Evolutionary conservation across 2,888 invertebrate genomes (phyloP), one percentile per base, ranked within the genome.

Genomic region (Aphelenchoides bicaudatus): DNA sequence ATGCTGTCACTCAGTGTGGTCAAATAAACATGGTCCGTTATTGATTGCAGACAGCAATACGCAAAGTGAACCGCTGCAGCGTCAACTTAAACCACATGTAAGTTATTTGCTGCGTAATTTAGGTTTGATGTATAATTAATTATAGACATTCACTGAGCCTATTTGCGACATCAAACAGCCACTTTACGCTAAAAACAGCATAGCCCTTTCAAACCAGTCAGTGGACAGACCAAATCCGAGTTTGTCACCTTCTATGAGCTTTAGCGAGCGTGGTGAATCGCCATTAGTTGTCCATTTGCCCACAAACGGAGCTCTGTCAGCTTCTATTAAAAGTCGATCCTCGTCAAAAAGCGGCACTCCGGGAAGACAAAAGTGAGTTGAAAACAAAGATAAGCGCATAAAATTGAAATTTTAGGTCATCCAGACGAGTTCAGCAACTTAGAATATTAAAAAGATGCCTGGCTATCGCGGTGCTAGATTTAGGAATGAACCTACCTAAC

Each of bases 401-500:
- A 34, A 34, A 34, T 16, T 13, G 34, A 34, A 34, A 16, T 34
- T 34, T 34, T 13, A 49, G 49, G 16, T n/a, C 8, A 13, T 39
- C 27, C 16, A 19, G 61, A 5, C 27, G 68, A 10, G 57, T 63
- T 2, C 72, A 71, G 56, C 72, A 75, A 50, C 39, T 73, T 51
- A 61, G 67, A 31, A 70, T 75, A 10, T 65, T 75, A 2, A 55
- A 71, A 5, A 51, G 74, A 6, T 74, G 72, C 43, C 66, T 75
- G 2, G 63, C 61, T 48, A 75, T 75, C 5, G 72, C 73, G 6
- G 53, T 75, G n/a, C 66, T 75, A 48, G 75, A 75, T 43, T 50
- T 75, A 23, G 61, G 65, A n/a, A 72, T 75, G 73, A 75, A 75
- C 52, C 62, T 75, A 8, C 75, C 75, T 27, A 71, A 67, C 27